Base-by-base conservation (phyloP, 2,113 vertebrate species). In the Aegithalos caudatus region DNA sequence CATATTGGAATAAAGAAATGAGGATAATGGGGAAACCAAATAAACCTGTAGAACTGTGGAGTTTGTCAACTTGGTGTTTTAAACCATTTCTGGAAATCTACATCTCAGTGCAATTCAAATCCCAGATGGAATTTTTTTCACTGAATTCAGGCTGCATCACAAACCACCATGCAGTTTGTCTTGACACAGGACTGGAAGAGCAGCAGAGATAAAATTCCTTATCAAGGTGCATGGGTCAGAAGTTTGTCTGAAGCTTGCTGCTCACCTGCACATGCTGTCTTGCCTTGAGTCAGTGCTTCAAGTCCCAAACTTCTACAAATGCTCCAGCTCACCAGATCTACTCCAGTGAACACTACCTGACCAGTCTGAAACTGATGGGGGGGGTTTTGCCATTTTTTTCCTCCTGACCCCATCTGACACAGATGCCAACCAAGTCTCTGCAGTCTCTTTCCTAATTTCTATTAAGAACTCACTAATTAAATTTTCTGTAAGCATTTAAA, bases 1-100 rank as follows among this genome's bases (percentile, higher is more conserved):
- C 53, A 56, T 66, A 33, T 88, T 92, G 94, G 88, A 96, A 94
- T 93, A 83, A 95, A 89, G 85, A 92, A 92, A 81, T 86, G 91
- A 94, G 90, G 85, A 92, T 96, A 84, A 85, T 78, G 92, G 81
- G 77, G 78, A 93, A 97, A 86, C 85, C 58, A 81, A 96, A 91
- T 92, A 89, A 95, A 94, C 73, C 60, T 58, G 31, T 79, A 93
- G 86, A 81, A 96, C 79, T 81, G 76, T 83, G 85, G 92, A 95
- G 80, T 95, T 88, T 86, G 56, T 74, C 72, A 80, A 35, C 92
- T 86, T 20, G 1, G 62, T 81, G 69, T 93, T 89, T 83, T 84
- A 80, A 94, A 82, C 6, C 94, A 66, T 86, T 92, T 53, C 93
- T 96, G 95, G 95, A 97, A 94, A 60, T 76, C 80, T 89, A 51